phyloP scores from a whole-genome alignment of 1,140 invertebrate genomes.

The Thereuonema tuberculata region DNA sequence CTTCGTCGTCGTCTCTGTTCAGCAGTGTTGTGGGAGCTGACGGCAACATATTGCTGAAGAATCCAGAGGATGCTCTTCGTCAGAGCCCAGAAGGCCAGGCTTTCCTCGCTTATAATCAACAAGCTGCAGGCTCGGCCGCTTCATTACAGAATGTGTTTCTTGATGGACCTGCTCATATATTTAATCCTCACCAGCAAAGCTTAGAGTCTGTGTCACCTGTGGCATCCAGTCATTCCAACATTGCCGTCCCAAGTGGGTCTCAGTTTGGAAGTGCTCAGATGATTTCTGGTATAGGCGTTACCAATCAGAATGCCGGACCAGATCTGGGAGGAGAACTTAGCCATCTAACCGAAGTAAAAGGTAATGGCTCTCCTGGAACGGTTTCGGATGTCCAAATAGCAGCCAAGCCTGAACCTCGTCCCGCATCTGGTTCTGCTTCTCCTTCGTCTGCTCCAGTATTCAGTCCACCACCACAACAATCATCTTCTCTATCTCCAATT shows the following conservation, averaged over 20 bases:
- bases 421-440: too few species aligned
- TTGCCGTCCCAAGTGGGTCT: background rate
- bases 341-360: background rate
- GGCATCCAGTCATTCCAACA: background rate
- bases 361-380: background rate
- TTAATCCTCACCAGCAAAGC: too few species aligned
- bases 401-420: too few species aligned
- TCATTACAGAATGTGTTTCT: too few species aligned
- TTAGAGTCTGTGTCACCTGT: too few species aligned
- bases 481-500: background rate
- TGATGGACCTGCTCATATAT: background rate
- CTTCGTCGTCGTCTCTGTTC: background rate
- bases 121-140: too few species aligned
- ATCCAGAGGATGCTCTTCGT: background rate
- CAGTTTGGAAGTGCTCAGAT: background rate
- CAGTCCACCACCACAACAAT: background rate
- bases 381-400: background rate
- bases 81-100: background rate
- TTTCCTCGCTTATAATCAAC: too few species aligned
- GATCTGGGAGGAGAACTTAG: background rate
- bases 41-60: background rate
- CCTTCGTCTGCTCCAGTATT: too few species aligned
- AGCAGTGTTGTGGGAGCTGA: background rate
- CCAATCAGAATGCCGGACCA: background rate
- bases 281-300: background rate